Base-by-base conservation (phyloP, 2,888 invertebrate genomes). In the Anthophora plumipes region DNA sequence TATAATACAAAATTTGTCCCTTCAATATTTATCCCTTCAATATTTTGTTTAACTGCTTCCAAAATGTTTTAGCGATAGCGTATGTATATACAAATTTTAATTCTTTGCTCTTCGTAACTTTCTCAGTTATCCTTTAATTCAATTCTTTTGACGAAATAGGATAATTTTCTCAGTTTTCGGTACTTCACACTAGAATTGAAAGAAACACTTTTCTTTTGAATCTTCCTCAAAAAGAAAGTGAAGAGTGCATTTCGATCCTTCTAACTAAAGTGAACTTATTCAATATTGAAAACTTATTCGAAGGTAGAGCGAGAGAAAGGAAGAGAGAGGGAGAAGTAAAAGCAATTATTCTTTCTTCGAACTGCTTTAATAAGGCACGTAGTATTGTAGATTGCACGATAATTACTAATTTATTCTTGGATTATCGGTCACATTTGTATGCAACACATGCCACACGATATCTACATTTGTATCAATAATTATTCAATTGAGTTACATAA, bases 401-500 rank as follows among this genome's bases (percentile, higher is more conserved):
- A 46, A 31, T 46, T 39, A 41, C 22, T 55, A 72, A 66, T 72
- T 66, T 39, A 66, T 39, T 55, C 46, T 55, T 39, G 22, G 50
- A 63, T 54, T 63, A 41, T 71, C 61, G 20, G 17, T 54, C 25
- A n/a, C 39, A 54, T 55, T 41, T 39, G 37, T 39, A 75, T 61
- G 55, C 75, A 41, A 14, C 59, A 7, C 46, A 22, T 12, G 17
- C n/a, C 17, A 14, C 41, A 9, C 57, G 59, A 48, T 48, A 46
- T 55, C 55, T 37, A 22, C 31, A 9, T 39, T 55, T 48, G 31
- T 46, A 55, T 55, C 54, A 39, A 55, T 75, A 63, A 54, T 31
- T 64, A 22, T 31, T 52, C 59, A 43, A 71, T 71, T 48, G 37
- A 52, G 37, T 71, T 50, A 46, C 57, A 6, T 39, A 41, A 76